These are phyloP conservation scores for Stramonita haemastoma DNA, from an alignment of 2,888 invertebrate species.

Conservation along the genomic window DNA sequence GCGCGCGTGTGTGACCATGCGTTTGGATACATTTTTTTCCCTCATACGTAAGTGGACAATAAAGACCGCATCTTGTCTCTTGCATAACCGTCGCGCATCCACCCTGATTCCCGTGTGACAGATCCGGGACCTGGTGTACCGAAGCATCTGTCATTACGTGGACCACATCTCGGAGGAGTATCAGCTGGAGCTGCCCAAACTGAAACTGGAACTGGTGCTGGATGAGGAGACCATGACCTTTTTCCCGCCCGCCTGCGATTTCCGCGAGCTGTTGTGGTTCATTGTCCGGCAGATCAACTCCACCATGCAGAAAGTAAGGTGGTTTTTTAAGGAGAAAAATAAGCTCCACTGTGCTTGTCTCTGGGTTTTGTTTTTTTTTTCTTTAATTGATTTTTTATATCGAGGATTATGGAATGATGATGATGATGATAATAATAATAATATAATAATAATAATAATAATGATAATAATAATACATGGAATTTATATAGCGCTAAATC, in stretches of 20 bases:
- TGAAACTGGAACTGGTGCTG: constrained; percentile 76
- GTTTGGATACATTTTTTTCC: not conserved
- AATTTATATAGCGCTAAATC: too few relatives aligned
- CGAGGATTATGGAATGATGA: too few relatives aligned
- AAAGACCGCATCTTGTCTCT: not conserved
- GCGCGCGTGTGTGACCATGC: not conserved
- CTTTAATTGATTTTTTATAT: too few relatives aligned
- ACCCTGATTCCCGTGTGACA: constrained; percentile 46
- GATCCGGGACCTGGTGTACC: constrained; percentile 73
- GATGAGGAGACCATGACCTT: constrained; percentile 77
- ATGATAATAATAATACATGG: too few relatives aligned
- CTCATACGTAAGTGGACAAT: not conserved
- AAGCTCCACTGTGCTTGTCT: too few relatives aligned
- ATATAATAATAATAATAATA: too few relatives aligned
- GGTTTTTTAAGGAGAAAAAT: too few relatives aligned
- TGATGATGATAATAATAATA: too few relatives aligned
- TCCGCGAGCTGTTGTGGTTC: constrained; percentile 73
- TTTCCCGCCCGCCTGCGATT: constrained; percentile 74
- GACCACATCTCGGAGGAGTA: constrained; percentile 74
- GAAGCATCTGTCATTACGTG: constrained; percentile 74
- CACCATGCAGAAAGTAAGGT: constrained; percentile 68
- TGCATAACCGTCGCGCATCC: not conserved
- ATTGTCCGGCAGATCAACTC: constrained; percentile 72
- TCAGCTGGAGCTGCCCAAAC: constrained; percentile 70
- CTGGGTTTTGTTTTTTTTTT: too few relatives aligned